phyloP scores from a whole-genome alignment of 2,797 vertebrate species.

The Oreortyx pictus region DNA sequence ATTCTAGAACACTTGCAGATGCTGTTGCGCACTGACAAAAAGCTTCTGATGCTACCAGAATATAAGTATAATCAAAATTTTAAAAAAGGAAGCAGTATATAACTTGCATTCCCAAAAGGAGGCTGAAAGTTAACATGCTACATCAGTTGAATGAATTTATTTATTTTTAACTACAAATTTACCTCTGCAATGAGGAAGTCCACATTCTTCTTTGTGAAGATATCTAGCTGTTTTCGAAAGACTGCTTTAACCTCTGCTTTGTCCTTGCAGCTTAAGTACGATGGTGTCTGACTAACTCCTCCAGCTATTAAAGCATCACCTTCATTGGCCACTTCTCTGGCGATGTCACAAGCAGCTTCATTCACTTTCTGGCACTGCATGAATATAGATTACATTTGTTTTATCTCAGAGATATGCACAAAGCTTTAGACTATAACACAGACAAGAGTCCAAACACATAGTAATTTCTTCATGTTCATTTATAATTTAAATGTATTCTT shows the following conservation, averaged over 20 bases:
- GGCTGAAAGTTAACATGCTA: not conserved
- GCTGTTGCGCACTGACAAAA: not conserved
- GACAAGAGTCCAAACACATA: not conserved
- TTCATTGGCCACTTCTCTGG: constrained; percentile 90
- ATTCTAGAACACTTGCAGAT: not conserved
- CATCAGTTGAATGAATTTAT: not conserved
- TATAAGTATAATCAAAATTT: not conserved
- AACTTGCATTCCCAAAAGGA: not conserved
- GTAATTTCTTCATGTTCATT: not conserved
- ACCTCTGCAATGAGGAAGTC: constrained; percentile 98
- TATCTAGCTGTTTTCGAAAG: constrained; percentile 89
- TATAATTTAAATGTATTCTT: not conserved
- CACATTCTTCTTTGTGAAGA: constrained; percentile 92
- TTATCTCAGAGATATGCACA: not conserved
- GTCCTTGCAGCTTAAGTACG: constrained; percentile 95
- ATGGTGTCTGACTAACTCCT: constrained; percentile 94
- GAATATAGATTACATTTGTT: constrained; percentile 2
- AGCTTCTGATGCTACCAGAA: not conserved
- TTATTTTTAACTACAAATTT: not conserved
- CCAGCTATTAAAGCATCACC: constrained; percentile 94
- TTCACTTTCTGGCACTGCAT: constrained; percentile 89
- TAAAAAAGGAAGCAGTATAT: not conserved
- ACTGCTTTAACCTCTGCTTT: constrained; percentile 88
- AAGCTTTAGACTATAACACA: not conserved
- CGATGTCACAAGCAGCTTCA: constrained; percentile 95